Evolutionary conservation across 2,888 invertebrate genomes (phyloP).

Genomic region (Xylophagus ater): DNA sequence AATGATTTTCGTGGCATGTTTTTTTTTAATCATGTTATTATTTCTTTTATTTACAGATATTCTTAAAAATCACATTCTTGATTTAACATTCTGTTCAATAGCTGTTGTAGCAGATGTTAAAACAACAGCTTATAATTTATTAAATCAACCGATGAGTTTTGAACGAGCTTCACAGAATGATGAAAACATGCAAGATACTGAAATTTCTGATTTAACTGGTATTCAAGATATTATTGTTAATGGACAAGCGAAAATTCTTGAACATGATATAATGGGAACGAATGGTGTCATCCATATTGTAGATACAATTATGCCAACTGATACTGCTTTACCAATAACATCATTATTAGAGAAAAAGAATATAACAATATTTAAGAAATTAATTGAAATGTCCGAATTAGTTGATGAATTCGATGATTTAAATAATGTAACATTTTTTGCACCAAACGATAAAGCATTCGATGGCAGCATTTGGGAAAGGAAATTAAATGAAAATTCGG

Average conservation of each 20-base stretch:
- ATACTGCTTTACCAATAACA: slow-evolving; percentile 40
- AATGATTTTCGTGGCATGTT: too few species aligned
- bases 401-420: slow-evolving; percentile 45
- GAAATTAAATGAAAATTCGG: slow-evolving; percentile 33
- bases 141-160: slow-evolving; percentile 34
- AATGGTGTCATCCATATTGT: slow-evolving; percentile 65
- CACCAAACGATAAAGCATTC: slow-evolving; percentile 53
- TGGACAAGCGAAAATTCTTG: slow-evolving; percentile 46
- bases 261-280: slow-evolving; percentile 52
- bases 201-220: slow-evolving; percentile 40
- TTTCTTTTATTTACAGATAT: slow-evolving; percentile 52
- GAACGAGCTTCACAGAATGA: slow-evolving; percentile 39
- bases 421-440: slow-evolving; percentile 52
- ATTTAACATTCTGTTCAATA: slow-evolving; percentile 53
- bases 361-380: slow-evolving; percentile 46
- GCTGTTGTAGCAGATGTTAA: slow-evolving; percentile 43
- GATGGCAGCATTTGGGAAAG: slow-evolving; percentile 37
- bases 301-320: slow-evolving; percentile 53
- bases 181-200: slow-evolving; percentile 39
- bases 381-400: slow-evolving; percentile 46
- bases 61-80: slow-evolving; percentile 53
- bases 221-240: slow-evolving; percentile 47
- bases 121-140: slow-evolving; percentile 35
- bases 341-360: slow-evolving; percentile 47
- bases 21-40: too few species aligned